Percentiles rank a stretch among this genome's conserved stretches.
Conservation (phyloP, 2,113 vertebrate genomes). For the Mustela lutreola region DNA sequence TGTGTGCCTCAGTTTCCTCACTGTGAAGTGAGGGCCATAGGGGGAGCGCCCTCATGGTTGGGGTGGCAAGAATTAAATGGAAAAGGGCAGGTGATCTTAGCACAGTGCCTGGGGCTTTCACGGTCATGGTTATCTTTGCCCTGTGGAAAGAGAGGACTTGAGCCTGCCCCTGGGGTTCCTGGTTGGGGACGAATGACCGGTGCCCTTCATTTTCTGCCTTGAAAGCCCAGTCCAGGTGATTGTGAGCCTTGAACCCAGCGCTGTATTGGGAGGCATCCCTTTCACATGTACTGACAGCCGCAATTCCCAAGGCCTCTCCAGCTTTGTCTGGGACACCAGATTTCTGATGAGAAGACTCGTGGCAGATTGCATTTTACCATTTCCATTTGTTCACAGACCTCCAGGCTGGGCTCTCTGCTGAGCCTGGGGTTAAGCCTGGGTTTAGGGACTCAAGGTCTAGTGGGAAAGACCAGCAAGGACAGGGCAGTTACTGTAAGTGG, state of each 20-base stretch:
- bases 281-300: background rate
- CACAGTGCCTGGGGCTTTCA: background rate
- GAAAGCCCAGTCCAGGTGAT: background rate
- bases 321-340: background rate
- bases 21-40: background rate
- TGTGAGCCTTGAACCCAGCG: fast-evolving
- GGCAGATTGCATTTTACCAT: background rate
- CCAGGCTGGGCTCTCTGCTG: background rate
- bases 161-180: background rate
- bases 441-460: background rate
- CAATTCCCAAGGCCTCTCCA: background rate
- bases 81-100: background rate
- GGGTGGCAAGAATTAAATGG: background rate
- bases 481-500: background rate
- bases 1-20: background rate
- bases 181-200: background rate
- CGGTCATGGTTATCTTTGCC: background rate
- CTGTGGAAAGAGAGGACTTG: background rate
- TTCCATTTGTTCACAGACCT: background rate
- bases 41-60: fast-evolving
- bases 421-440: background rate
- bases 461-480: background rate
- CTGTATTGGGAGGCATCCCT: background rate
- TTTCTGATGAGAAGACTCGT: background rate
- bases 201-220: background rate